phyloP scores from a whole-genome alignment of 2,113 vertebrate species.

The Arizona elegans region DNA sequence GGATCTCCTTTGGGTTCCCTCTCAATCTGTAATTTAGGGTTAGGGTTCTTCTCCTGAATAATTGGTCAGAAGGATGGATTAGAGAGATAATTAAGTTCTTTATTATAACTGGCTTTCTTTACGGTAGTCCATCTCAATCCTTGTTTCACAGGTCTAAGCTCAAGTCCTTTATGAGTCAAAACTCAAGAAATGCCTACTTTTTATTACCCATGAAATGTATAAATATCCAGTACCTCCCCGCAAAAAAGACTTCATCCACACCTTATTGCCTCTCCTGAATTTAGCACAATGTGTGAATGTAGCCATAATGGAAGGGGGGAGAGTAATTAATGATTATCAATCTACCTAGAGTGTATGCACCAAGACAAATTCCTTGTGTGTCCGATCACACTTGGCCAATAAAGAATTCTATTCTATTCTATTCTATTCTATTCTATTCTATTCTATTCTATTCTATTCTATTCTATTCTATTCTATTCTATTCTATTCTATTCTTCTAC shows the following conservation, averaged over 20 bases:
- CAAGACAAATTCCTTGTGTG: too few species aligned
- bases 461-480: too few species aligned
- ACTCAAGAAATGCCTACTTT: not conserved
- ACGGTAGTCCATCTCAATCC: not conserved
- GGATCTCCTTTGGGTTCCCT: not conserved
- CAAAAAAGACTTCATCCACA: not conserved
- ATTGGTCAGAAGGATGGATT: not conserved
- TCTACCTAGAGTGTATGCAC: not conserved
- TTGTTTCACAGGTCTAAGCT: not conserved
- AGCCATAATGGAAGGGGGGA: not conserved
- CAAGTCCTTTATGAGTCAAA: not conserved
- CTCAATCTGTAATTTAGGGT: not conserved
- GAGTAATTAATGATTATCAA: not conserved
- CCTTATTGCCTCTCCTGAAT: not conserved
- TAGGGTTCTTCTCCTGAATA: not conserved
- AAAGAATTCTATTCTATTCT: too few species aligned
- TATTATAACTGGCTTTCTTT: not conserved
- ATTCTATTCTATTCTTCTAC: too few species aligned
- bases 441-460: too few species aligned
- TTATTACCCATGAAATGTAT: not conserved
- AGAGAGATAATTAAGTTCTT: not conserved
- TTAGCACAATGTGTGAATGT: not conserved
- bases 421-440: too few species aligned
- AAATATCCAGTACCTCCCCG: not conserved
- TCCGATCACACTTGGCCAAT: too few species aligned